phyloP scores from a whole-genome alignment of 2,888 invertebrate species.

The Pediacus dermestoides region DNA sequence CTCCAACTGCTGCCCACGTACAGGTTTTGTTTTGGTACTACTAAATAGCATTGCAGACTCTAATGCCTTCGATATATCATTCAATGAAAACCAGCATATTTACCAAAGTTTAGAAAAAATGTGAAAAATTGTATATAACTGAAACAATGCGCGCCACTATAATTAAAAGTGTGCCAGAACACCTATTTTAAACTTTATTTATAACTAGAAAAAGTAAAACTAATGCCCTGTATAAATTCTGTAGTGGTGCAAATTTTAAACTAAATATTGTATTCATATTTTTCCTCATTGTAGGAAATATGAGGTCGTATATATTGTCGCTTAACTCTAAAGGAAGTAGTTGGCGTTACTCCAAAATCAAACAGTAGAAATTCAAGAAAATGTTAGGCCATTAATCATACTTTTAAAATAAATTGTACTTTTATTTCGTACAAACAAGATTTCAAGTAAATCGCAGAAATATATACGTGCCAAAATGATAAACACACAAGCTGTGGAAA shows the following conservation, averaged over 20 bases:
- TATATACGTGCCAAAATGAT: not conserved
- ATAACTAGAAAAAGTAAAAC: too few relatives aligned
- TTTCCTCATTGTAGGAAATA: not conserved
- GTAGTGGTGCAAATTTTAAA: too few relatives aligned
- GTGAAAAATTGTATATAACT: too few relatives aligned
- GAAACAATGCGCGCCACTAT: too few relatives aligned
- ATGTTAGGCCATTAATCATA: constrained; percentile 1
- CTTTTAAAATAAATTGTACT: constrained; percentile 1
- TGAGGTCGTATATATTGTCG: constrained; percentile 3
- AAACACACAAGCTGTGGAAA: too few relatives aligned
- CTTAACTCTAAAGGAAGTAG: not conserved
- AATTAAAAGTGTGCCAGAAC: too few relatives aligned
- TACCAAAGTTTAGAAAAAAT: too few relatives aligned
- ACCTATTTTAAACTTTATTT: too few relatives aligned
- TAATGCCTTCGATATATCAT: too few relatives aligned
- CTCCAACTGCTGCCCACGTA: constrained; percentile 9
- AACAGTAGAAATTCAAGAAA: constrained; percentile 1
- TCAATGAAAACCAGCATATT: too few relatives aligned
- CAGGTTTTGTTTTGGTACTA: not conserved
- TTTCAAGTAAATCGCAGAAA: not conserved
- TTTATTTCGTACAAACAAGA: constrained; percentile 1
- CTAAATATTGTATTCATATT: not conserved
- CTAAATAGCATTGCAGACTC: too few relatives aligned
- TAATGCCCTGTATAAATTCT: too few relatives aligned
- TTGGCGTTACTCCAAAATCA: not conserved